Conservation (phyloP, 2,113 vertebrate species). For the Cinclus cinclus region DNA sequence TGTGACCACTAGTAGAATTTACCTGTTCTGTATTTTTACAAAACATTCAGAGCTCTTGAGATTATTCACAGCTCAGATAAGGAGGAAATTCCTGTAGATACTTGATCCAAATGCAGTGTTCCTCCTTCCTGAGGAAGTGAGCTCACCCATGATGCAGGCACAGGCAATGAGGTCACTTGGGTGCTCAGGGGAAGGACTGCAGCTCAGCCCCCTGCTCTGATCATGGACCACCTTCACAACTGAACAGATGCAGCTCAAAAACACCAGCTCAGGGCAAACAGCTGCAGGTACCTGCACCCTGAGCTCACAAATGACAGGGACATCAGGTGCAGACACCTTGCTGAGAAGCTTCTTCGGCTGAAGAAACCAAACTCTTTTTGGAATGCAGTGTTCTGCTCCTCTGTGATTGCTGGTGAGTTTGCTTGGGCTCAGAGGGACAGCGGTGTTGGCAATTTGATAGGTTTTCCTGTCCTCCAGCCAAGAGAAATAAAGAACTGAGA, state of each 20-base stretch:
- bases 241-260: background rate
- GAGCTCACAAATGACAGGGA: background rate
- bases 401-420: background rate
- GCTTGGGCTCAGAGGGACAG: background rate
- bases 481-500: conserved; percentile 13
- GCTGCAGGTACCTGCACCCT: background rate
- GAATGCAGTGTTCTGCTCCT: background rate
- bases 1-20: background rate
- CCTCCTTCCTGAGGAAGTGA: background rate
- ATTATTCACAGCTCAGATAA: background rate
- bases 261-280: accelerated
- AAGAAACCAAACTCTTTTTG: background rate
- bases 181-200: background rate
- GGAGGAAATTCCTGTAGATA: background rate
- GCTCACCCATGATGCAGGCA: background rate
- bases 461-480: conserved; percentile 38
- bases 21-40: background rate
- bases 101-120: background rate
- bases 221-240: background rate
- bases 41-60: background rate
- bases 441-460: background rate
- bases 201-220: background rate
- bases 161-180: background rate
- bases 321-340: background rate
- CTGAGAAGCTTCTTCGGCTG: background rate